These are phyloP conservation scores for Myiotriccus ornatus DNA, from an alignment of 2,797 vertebrate genomes.

Conservation along the genomic window DNA sequence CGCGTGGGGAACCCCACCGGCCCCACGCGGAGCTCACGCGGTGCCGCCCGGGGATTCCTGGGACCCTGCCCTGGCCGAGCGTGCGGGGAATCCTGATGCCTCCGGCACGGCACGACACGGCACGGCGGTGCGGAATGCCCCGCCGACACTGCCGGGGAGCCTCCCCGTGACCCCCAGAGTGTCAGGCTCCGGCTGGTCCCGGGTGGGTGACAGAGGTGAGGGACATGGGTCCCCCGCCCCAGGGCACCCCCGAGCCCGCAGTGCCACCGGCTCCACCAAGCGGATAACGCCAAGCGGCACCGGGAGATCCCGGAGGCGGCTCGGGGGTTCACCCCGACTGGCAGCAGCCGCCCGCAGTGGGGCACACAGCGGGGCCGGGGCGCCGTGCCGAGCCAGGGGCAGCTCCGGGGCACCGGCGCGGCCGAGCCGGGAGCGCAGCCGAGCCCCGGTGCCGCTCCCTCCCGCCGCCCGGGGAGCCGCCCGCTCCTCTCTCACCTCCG, in stretches of 20 bases:
- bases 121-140: not conserved
- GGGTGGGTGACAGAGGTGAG: not conserved
- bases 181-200: not conserved
- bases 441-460: not conserved
- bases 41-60: not conserved
- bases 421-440: not conserved
- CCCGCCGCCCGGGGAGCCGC: constrained; percentile 19
- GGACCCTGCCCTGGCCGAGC: not conserved
- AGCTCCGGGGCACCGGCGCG: not conserved
- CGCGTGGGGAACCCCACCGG: not conserved
- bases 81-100: not conserved
- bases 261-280: not conserved
- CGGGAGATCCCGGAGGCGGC: not conserved
- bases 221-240: not conserved
- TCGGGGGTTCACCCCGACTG: not conserved
- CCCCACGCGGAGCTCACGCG: not conserved
- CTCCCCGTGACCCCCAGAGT: not conserved
- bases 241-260: not conserved
- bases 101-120: not conserved
- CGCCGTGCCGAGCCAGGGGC: not conserved
- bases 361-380: not conserved
- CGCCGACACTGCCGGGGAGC: not conserved
- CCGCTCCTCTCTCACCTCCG: constrained; percentile 28
- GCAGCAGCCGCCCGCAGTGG: not conserved
- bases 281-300: not conserved